Base-by-base conservation (phyloP, 2,797 vertebrate species). In the Channa striata region DNA sequence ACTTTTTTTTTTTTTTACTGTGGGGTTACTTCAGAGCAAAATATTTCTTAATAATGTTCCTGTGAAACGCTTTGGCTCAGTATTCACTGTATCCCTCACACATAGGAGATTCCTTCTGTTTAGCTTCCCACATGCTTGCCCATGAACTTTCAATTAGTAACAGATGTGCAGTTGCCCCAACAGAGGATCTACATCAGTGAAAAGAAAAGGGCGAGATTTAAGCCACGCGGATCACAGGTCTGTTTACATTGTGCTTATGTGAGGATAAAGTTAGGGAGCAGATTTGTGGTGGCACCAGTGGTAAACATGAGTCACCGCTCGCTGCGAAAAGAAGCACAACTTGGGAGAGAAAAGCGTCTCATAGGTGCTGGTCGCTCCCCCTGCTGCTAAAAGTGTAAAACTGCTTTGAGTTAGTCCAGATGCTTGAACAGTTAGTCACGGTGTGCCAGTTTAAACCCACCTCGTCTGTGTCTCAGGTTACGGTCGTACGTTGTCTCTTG, bases 271-370 rank as follows among this genome's bases (percentile, higher is more conserved):
- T 74, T 25, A 53, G 69, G 49, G 61, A 39, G 42, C 57, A 77
- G 65, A 69, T 61, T 44, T 83, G 67, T 57, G 77, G 57, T 81
- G 72, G 74, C 69, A 86, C 80, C 72, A 79, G 70, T 65, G 86
- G 88, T 68, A 86, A 68, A 82, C 59, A 86, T 91, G 89, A 92
- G 68, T 92, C 87, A 91, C 79, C 14, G 64, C 61, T 68, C 65
- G 72, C 60, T 61, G 2, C n/a, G 34, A 46, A 20, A 19, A 42
- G 54, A 59, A 42, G 30, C 50, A 20, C 67, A 80, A 60, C 60
- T 36, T 25, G 40, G 11, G 39, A 60, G 8, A 46, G 44, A 46
- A 17, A 4, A 5, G 36, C 40, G 14, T 34, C 14, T 51, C 20
- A 36, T 8, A 63, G 54, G 53, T 4, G 11, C 30, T 37, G 25